These are phyloP conservation scores for Tyto alba DNA, from an alignment of 2,113 vertebrate species.

Conservation along the genomic window DNA sequence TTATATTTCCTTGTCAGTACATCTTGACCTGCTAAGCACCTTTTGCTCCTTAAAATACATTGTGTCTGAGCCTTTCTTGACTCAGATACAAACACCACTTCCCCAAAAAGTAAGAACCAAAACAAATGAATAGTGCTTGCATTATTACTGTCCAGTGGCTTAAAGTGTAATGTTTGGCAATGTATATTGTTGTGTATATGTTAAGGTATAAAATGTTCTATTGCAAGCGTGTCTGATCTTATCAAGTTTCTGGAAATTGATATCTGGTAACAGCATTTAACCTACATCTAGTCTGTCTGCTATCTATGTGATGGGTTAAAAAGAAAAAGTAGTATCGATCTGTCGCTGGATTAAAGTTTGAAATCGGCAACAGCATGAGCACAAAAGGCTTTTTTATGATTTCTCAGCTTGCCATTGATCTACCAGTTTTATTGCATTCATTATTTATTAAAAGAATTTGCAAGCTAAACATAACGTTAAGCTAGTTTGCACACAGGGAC, in stretches of 20 bases:
- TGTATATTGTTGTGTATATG: neutral
- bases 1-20: conserved; percentile 14
- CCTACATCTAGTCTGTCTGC: conserved; percentile 61
- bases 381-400: conserved; percentile 83
- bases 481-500: conserved; percentile 88
- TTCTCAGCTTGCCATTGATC: conserved; percentile 88
- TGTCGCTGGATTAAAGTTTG: conserved; percentile 75
- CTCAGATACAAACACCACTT: neutral
- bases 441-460: conserved; percentile 95
- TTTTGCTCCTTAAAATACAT: conserved; percentile 57
- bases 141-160: conserved; percentile 12
- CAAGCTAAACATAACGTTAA: conserved; percentile 91
- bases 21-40: conserved; percentile 39
- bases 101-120: conserved; percentile 6
- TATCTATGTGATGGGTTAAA: conserved; percentile 73
- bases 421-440: conserved; percentile 89
- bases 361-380: conserved; percentile 75
- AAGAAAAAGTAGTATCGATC: conserved; percentile 77
- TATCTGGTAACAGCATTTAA: conserved; percentile 69
- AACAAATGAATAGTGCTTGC: neutral
- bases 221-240: conserved; percentile 52
- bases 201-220: conserved; percentile 56
- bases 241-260: conserved; percentile 68
- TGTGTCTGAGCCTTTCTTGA: neutral
- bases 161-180: neutral